Evolutionary conservation across 2,888 invertebrate genomes (phyloP).

Genomic region (Eilema depressum): DNA sequence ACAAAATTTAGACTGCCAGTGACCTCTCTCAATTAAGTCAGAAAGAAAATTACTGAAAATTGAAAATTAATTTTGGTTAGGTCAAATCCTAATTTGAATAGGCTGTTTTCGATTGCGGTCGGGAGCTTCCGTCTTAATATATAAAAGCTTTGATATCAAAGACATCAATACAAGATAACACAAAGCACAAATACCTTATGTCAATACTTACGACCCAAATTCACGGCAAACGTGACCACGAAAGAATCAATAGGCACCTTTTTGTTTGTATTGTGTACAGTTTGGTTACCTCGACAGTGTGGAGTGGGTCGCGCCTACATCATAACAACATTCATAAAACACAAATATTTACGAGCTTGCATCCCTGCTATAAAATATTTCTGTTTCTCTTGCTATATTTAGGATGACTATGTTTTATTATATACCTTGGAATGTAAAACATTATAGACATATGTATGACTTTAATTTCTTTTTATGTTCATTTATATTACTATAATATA

Average conservation of each 20-base stretch:
- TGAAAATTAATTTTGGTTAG: too few relatives aligned
- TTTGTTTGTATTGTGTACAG: slow-evolving; percentile 14
- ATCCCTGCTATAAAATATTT: slow-evolving; percentile 5
- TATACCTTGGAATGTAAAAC: background rate
- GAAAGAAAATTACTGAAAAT: too few relatives aligned
- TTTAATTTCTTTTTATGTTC: background rate
- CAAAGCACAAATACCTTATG: slow-evolving; percentile 6
- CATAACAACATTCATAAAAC: slow-evolving; percentile 31
- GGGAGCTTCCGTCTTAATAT: background rate
- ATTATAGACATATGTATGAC: background rate
- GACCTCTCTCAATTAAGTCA: too few relatives aligned
- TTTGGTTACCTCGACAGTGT: slow-evolving; percentile 8
- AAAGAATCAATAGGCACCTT: slow-evolving; percentile 10
- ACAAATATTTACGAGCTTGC: slow-evolving; percentile 39
- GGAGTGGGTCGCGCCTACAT: slow-evolving; percentile 16
- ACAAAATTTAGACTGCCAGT: too few relatives aligned
- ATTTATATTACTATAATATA: background rate
- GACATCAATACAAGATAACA: slow-evolving; percentile 1
- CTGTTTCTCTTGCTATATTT: background rate
- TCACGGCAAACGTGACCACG: background rate
- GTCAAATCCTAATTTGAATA: too few relatives aligned
- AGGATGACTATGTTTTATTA: background rate
- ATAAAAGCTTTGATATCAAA: background rate
- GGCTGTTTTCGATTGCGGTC: background rate
- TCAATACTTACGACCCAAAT: slow-evolving; percentile 4